Evolutionary conservation across 2,888 invertebrate genomes (phyloP).

Genomic region (Drosophila fulvimacula): DNA sequence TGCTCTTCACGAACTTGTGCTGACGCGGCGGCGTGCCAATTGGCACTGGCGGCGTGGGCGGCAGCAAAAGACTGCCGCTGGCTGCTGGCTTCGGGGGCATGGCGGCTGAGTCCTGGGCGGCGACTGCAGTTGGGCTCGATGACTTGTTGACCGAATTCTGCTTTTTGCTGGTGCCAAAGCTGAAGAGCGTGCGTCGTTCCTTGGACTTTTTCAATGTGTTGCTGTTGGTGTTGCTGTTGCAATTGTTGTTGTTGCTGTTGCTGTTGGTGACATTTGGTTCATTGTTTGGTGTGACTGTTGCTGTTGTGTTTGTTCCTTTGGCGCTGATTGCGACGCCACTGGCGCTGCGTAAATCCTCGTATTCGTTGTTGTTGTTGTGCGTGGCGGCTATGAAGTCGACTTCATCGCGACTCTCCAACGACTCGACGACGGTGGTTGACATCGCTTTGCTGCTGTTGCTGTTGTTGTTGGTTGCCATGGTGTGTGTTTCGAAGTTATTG

Average conservation of each 20-base stretch:
- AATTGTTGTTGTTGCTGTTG: constrained; percentile 30
- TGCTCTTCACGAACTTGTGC: constrained; percentile 84
- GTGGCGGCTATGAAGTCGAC: constrained; percentile 80
- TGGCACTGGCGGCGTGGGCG: constrained; percentile 52
- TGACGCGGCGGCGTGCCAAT: constrained; percentile 78
- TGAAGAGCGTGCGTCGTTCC: constrained; percentile 66
- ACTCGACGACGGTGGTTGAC: constrained; percentile 15
- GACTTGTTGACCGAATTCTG: constrained; percentile 36
- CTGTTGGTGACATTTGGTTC: constrained; percentile 60
- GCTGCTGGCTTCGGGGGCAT: not conserved
- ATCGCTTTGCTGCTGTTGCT: constrained; percentile 29
- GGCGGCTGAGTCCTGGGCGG: not conserved
- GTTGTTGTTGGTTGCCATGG: constrained; percentile 52
- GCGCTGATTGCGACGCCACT: constrained; percentile 50
- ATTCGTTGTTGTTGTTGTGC: constrained; percentile 62
- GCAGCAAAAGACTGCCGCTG: constrained; percentile 34
- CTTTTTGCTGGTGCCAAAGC: constrained; percentile 65
- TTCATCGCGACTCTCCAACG: constrained; percentile 74
- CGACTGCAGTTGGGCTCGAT: constrained; percentile 18
- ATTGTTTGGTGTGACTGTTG: constrained; percentile 58
- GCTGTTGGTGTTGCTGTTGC: constrained; percentile 33
- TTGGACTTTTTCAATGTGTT: constrained; percentile 64
- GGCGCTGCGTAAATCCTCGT: constrained; percentile 65
- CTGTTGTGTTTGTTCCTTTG: constrained; percentile 62
- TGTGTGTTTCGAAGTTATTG: constrained; percentile 4